Conservation (phyloP, 1,140 invertebrate genomes). For the Dendroctonus valens region DNA sequence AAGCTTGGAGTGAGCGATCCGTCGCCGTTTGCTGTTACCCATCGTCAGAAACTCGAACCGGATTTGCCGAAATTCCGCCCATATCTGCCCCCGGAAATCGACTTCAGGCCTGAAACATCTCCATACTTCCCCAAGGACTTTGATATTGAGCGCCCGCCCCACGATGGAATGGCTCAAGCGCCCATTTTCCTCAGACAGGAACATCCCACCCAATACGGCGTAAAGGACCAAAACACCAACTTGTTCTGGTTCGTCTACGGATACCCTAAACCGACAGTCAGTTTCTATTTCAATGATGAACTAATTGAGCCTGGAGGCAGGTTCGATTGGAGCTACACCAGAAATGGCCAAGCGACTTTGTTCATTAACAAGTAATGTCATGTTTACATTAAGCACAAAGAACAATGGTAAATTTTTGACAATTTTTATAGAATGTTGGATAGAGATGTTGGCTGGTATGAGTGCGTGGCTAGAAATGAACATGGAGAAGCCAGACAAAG, state of each 20-base stretch:
- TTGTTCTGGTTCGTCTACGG: slow-evolving; percentile 92
- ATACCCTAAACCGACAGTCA: slow-evolving; percentile 87
- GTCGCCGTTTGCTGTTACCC: slow-evolving; percentile 81
- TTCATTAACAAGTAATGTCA: slow-evolving; percentile 74
- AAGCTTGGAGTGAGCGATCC: slow-evolving; percentile 96
- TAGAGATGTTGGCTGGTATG: slow-evolving; percentile 88
- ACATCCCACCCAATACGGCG: slow-evolving; percentile 81
- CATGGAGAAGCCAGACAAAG: slow-evolving; percentile 84
- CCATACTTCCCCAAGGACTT: slow-evolving; percentile 89
- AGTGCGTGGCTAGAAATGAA: slow-evolving; percentile 89
- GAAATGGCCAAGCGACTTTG: slow-evolving; percentile 84
- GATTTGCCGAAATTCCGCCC: slow-evolving; percentile 77
- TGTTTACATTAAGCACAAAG: background rate
- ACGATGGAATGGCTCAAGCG: slow-evolving; percentile 78
- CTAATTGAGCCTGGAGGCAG: slow-evolving; percentile 76
- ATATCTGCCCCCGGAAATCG: slow-evolving; percentile 75
- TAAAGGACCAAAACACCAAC: slow-evolving; percentile 82
- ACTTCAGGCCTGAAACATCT: slow-evolving; percentile 83
- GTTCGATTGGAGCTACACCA: slow-evolving; percentile 81
- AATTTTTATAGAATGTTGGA: slow-evolving; percentile 71
- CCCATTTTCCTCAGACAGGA: slow-evolving; percentile 82
- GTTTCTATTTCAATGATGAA: slow-evolving; percentile 83
- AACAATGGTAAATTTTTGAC: background rate
- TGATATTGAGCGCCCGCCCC: slow-evolving; percentile 81
- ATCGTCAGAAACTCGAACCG: slow-evolving; percentile 75